These are phyloP conservation scores for Peromyscus eremicus DNA, from an alignment of 2,797 vertebrate genomes.

Conservation along the genomic window DNA sequence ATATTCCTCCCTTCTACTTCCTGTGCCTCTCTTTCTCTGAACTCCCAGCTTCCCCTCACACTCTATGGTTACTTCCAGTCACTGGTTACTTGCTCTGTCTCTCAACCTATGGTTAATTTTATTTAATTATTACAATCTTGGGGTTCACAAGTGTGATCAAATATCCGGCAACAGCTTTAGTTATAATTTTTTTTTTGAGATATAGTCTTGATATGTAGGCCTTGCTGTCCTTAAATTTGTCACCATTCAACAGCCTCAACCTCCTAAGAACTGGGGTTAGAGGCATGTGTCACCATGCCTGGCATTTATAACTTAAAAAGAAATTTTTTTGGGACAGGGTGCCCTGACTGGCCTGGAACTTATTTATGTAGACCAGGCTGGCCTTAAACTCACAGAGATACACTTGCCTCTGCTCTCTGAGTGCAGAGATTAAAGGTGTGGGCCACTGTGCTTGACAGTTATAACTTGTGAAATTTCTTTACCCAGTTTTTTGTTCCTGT, in stretches of 20 bases:
- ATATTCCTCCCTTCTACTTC: neutral
- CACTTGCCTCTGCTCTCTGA: neutral
- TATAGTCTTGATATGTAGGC: neutral
- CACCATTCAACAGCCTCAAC: neutral
- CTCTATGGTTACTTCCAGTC: neutral
- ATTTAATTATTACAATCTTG: neutral
- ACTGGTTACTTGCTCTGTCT: neutral
- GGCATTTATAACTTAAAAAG: neutral
- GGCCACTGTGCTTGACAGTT: neutral
- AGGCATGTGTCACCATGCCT: neutral
- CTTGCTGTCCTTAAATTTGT: neutral
- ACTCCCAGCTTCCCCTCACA: neutral
- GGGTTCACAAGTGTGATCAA: neutral
- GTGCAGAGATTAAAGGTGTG: neutral
- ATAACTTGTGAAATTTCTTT: neutral
- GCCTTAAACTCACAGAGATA: neutral
- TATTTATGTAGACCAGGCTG: neutral
- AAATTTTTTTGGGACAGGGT: neutral
- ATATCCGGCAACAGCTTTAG: neutral
- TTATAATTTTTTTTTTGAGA: neutral
- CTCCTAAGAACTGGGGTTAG: neutral
- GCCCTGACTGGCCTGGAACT: neutral
- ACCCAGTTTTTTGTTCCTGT: neutral
- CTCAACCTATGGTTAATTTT: neutral
- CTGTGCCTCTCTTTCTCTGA: neutral